Evolutionary conservation across 2,113 vertebrate species (phyloP).

Genomic region (Psettodes erumei): DNA sequence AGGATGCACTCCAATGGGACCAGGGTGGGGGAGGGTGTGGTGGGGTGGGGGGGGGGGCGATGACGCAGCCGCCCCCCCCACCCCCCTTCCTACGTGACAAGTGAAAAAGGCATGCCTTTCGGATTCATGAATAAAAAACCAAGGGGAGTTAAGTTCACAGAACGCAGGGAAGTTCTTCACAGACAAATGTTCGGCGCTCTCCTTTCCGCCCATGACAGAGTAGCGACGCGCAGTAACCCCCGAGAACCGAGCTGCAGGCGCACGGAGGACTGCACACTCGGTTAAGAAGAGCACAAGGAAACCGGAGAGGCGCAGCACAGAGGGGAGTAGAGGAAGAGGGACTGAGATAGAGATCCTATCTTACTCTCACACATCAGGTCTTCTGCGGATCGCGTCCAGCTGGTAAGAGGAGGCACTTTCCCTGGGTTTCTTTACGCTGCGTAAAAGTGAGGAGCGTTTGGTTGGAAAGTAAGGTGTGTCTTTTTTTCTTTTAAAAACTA

Average conservation of each 20-base stretch:
- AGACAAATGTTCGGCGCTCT: conserved; percentile 86
- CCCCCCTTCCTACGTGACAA: conserved; percentile 78
- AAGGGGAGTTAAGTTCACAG: conserved; percentile 83
- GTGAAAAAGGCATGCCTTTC: conserved; percentile 88
- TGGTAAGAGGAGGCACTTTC: conserved; percentile 72
- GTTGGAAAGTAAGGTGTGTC: not conserved
- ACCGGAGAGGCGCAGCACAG: conserved; percentile 67
- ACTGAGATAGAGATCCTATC: conserved; percentile 81
- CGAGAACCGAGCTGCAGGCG: conserved; percentile 77
- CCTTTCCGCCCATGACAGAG: conserved; percentile 76
- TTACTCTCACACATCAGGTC: conserved; percentile 79
- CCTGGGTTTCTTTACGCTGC: conserved; percentile 48
- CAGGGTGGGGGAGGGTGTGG: conserved; percentile 29
- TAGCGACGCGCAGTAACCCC: conserved; percentile 76
- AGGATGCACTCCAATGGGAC: conserved; percentile 90
- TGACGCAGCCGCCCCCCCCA: conserved; percentile 88
- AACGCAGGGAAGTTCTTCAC: conserved; percentile 86
- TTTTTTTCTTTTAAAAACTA: conserved; percentile 32
- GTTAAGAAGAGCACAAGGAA: conserved; percentile 73
- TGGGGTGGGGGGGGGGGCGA: conserved; percentile 56
- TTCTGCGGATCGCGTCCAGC: conserved; percentile 73
- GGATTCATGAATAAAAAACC: conserved; percentile 93
- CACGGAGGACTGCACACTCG: conserved; percentile 84
- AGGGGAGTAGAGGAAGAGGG: conserved; percentile 43
- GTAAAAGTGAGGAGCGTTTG: conserved; percentile 34